These are phyloP conservation scores for Lamellibrachia satsuma DNA, from an alignment of 2,888 invertebrate species.

Conservation along the genomic window DNA sequence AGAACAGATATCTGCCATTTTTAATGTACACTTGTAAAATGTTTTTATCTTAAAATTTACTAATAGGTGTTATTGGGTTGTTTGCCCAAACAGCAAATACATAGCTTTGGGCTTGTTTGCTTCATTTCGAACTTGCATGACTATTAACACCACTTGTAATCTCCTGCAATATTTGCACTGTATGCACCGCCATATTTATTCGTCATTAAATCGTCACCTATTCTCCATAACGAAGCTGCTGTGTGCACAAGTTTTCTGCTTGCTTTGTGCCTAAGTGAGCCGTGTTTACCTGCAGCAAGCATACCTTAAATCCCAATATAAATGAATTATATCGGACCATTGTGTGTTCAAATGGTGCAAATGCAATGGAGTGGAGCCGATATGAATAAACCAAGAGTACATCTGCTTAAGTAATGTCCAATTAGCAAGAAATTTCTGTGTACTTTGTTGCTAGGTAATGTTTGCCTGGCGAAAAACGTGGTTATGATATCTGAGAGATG, in stretches of 20 bases:
- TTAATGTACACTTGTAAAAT: background rate
- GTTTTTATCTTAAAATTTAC: background rate
- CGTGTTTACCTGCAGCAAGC: background rate
- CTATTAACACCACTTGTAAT: background rate
- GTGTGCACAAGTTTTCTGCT: background rate
- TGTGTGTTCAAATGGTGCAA: constrained; percentile 6
- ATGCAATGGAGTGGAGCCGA: background rate
- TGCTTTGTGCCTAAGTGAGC: constrained; percentile 13
- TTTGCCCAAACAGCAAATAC: background rate
- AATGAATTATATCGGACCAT: constrained; percentile 13
- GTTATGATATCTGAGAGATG: background rate
- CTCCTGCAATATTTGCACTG: background rate
- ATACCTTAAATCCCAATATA: background rate
- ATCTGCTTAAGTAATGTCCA: background rate
- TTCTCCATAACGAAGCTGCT: background rate
- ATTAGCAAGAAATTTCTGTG: background rate
- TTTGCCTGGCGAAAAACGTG: background rate
- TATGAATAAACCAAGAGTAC: background rate
- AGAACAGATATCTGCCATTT: background rate
- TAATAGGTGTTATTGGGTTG: background rate
- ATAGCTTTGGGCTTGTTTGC: background rate
- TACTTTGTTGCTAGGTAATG: background rate
- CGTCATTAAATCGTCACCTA: constrained; percentile 6
- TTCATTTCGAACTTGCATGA: background rate
- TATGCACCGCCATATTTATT: constrained; percentile 1